These are phyloP conservation scores for Trichogramma evanescens DNA, from an alignment of 2,888 invertebrate genomes.

Conservation along the genomic window DNA sequence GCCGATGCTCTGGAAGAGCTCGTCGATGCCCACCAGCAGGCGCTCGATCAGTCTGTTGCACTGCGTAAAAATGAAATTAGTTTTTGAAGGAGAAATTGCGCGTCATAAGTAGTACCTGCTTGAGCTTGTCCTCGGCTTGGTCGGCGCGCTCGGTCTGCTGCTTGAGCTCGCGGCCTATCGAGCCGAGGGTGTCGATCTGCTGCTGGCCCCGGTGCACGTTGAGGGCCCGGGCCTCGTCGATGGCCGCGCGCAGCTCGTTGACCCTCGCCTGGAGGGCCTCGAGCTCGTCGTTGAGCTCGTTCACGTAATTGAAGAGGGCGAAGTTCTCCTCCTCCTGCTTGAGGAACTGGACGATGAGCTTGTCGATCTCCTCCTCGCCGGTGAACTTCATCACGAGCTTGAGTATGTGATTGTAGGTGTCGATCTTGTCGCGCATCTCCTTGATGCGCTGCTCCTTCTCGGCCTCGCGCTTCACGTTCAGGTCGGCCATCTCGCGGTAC, in stretches of 20 bases:
- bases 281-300: slow-evolving; percentile 78
- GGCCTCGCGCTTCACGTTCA: slow-evolving; percentile 67
- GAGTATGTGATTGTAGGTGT: slow-evolving; percentile 68
- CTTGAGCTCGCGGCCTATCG: slow-evolving; percentile 51
- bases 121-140: slow-evolving; percentile 43
- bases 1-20: slow-evolving; percentile 56
- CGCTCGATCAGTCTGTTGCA: slow-evolving; percentile 42
- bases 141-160: slow-evolving; percentile 45
- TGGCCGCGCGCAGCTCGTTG: slow-evolving; percentile 56
- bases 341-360: slow-evolving; percentile 67
- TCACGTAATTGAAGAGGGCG: slow-evolving; percentile 84
- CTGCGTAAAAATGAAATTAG: too few species aligned
- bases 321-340: slow-evolving; percentile 86
- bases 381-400: slow-evolving; percentile 59
- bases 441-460: slow-evolving; percentile 63
- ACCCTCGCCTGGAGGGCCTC: slow-evolving; percentile 67
- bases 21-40: slow-evolving; percentile 49
- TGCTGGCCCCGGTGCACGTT: slow-evolving; percentile 54
- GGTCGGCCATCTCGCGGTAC: slow-evolving; percentile 65
- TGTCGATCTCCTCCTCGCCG: slow-evolving; percentile 60
- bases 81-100: too few species aligned
- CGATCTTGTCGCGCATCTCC: slow-evolving; percentile 63
- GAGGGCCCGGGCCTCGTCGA: slow-evolving; percentile 59
- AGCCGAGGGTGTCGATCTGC: slow-evolving; percentile 57
- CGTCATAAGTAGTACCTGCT: slow-evolving; percentile 35